phyloP scores from a whole-genome alignment of 2,797 vertebrate genomes.

The Muscicapa striata region DNA sequence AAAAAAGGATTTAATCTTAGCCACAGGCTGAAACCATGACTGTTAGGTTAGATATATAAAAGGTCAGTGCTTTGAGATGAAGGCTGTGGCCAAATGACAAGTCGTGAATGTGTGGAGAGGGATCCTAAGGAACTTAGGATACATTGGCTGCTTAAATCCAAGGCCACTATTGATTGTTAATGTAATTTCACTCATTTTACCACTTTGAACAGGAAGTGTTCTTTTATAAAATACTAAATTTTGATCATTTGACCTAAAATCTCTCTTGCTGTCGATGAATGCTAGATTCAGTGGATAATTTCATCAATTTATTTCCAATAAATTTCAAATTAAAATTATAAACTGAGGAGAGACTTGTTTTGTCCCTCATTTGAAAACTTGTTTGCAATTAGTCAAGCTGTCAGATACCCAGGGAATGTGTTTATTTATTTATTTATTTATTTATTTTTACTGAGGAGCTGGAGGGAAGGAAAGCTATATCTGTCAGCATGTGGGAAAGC shows the following conservation, averaged over 20 bases:
- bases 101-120: not conserved
- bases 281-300: slow-evolving; percentile 48
- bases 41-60: not conserved
- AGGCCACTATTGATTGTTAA: not conserved
- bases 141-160: not conserved
- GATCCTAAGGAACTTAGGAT: not conserved
- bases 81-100: not conserved
- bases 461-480: not conserved
- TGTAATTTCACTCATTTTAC: not conserved
- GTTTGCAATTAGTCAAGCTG: slow-evolving; percentile 56
- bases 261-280: not conserved
- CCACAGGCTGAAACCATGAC: not conserved
- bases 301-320: slow-evolving; percentile 64
- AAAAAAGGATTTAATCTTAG: slow-evolving; percentile 18
- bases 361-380: slow-evolving; percentile 35
- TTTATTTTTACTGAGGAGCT: slow-evolving; percentile 3
- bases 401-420: slow-evolving; percentile 16
- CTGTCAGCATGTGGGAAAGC: not conserved
- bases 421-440: slow-evolving; percentile 35
- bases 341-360: slow-evolving; percentile 41
- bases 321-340: slow-evolving; percentile 69
- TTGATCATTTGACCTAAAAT: slow-evolving; percentile 32
- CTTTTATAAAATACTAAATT: not conserved
- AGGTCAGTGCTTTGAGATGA: not conserved
- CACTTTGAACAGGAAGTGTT: not conserved